Percentiles rank a stretch among this genome's conserved stretches.
These are phyloP conservation scores for Eulemur macaco DNA, from an alignment of 2,113 vertebrate species.

Conservation along the genomic window DNA sequence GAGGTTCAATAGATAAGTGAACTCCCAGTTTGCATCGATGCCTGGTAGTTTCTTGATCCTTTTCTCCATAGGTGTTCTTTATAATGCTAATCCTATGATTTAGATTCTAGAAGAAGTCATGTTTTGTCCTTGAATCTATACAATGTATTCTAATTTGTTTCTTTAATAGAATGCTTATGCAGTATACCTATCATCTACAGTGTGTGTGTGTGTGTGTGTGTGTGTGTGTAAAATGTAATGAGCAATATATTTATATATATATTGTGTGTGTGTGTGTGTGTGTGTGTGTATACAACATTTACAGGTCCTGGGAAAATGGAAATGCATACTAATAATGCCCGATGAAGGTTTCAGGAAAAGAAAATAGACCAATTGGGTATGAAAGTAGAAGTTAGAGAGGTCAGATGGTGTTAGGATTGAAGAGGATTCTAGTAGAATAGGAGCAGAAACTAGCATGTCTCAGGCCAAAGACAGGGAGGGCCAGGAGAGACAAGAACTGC, in stretches of 20 bases:
- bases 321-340: neutral
- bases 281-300: neutral
- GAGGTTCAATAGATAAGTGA: neutral
- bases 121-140: neutral
- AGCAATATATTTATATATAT: neutral
- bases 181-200: neutral
- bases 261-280: neutral
- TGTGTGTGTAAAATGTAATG: neutral
- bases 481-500: neutral
- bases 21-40: neutral
- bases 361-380: neutral
- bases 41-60: neutral
- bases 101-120: neutral
- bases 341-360: constrained; percentile 22
- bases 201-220: neutral
- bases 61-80: neutral
- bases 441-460: neutral
- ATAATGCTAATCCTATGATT: neutral
- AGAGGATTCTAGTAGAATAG: neutral
- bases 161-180: neutral
- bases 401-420: neutral
- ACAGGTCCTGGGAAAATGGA: neutral
- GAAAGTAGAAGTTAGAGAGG: constrained; percentile 6
- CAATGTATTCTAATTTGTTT: neutral
- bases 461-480: neutral